Evolutionary conservation across 1,140 invertebrate species (phyloP).

Genomic region (Ceratina japonica): DNA sequence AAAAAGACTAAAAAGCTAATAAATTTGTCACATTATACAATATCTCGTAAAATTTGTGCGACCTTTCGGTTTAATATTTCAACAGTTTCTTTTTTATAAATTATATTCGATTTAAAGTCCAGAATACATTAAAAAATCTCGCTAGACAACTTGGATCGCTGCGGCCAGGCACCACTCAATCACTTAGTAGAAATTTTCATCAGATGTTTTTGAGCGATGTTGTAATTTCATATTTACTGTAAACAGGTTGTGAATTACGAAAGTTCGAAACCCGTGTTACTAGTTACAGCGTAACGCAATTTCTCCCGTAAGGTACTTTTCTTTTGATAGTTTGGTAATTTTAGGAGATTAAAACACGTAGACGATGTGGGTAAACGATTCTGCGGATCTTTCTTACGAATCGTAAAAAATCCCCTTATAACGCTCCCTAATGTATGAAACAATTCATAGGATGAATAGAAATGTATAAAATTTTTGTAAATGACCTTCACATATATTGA

Average conservation of each 20-base stretch:
- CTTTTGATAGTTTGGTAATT: constrained; percentile 99
- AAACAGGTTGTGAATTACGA: constrained; percentile 82
- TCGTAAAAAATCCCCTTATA: constrained; percentile 98
- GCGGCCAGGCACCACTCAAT: constrained; percentile 52
- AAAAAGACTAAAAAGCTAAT: neutral
- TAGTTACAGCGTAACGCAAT: constrained; percentile 97
- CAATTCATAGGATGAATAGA: constrained; percentile 24
- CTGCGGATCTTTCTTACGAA: constrained; percentile 96
- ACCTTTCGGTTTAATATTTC: constrained; percentile 1
- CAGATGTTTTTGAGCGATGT: constrained; percentile 27
- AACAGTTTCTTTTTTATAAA: neutral
- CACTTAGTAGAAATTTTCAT: constrained; percentile 40
- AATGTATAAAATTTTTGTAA: neutral
- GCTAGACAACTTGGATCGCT: constrained; percentile 20
- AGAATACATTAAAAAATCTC: constrained; percentile 7
- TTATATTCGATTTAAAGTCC: constrained; percentile 7
- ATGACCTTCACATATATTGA: neutral
- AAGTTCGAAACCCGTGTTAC: constrained; percentile 99
- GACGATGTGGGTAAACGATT: constrained; percentile 98
- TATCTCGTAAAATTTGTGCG: constrained; percentile 28
- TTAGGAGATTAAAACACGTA: constrained; percentile 99
- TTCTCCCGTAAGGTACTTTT: constrained; percentile 97
- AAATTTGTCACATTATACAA: neutral
- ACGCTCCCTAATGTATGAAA: constrained; percentile 87
- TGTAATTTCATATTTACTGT: neutral